Evolutionary conservation across 2,113 vertebrate genomes (phyloP), one percentile per base, ranked within the genome.

Genomic region (Gobiocypris rarus): DNA sequence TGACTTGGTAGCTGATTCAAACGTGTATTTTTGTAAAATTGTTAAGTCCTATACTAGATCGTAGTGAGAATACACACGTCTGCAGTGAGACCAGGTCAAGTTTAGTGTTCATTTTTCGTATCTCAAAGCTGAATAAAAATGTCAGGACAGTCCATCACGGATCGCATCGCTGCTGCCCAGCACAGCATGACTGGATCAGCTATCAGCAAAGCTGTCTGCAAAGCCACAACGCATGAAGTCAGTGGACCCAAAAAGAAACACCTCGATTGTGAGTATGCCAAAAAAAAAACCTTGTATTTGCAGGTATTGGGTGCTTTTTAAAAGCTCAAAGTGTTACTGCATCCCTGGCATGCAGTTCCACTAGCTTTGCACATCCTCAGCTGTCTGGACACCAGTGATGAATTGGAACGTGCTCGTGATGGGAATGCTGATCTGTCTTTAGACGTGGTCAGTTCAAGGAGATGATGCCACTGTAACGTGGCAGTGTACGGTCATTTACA

Each of bases 161-260:
- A 96, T 89, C 94, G 96, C 88, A 96, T 96, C 92, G 92, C 95
- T 19, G 95, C 96, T 48, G 96, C 95, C 15, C 96, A 96, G 92
- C 95, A 96, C 94, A 96, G 95, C 88, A 95, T 96, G 95, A 96
- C 96, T 84, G 95, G 96, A 4, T 96, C 96, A 9, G 94, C 95
- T 1, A 93, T 97, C 89, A 94, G 94, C 88, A 97, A 97, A 87
- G 95, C 96, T 1, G 95, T 96, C 84, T 97, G 96, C 92, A 97
- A 97, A 89, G 95, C 96, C 87, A 96, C 95, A 48, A 97, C 96
- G 9, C 96, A 97, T 65, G 96, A 97, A 92, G 94, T 96, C 86
- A 96, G 96, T 90, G 96, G 96, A 80, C 96, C 96, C 87, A 97
- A 97, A 91, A 97, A 96, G 93, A 97, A 97, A 79, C 96, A 97